A percentile compares a stretch with the other conserved stretches of the same genome.
Evolutionary conservation across 2,888 invertebrate genomes (phyloP).

Genomic region (Pyrochroa serraticornis): DNA sequence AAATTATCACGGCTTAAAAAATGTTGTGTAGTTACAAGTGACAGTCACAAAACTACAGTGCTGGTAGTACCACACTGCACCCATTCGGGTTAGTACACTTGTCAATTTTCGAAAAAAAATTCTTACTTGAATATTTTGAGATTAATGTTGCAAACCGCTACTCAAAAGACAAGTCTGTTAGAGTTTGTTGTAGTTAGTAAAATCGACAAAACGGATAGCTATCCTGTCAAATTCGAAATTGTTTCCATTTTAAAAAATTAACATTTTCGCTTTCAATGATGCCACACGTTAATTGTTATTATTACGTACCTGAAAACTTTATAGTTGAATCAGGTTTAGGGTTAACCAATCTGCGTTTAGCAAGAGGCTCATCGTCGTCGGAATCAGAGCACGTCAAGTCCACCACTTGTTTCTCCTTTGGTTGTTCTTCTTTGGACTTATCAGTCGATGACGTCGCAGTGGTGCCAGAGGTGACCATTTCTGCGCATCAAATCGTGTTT

Average conservation of each 20-base stretch:
- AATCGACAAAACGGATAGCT: no score
- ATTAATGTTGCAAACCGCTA: no score
- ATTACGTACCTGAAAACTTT: conserved; percentile 51
- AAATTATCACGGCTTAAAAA: no score
- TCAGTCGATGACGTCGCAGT: conserved; percentile 45
- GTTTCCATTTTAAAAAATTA: background rate
- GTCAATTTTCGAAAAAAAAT: background rate
- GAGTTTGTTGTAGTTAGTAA: no score
- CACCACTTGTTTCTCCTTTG: conserved; percentile 60
- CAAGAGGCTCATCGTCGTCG: conserved; percentile 70
- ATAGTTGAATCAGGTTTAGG: conserved; percentile 58
- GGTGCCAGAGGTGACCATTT: conserved; percentile 44
- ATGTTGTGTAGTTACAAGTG: no score
- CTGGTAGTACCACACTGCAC: background rate
- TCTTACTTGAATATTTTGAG: no score
- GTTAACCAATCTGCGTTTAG: conserved; percentile 62
- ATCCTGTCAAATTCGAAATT: no score
- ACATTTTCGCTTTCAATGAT: no score
- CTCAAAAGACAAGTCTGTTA: no score
- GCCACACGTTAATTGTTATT: no score
- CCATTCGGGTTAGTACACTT: background rate
- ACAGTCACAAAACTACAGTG: no score
- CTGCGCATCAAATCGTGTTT: conserved; percentile 36
- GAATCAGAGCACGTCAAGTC: conserved; percentile 78
- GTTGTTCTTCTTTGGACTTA: conserved; percentile 34